Conservation (phyloP, 1,140 invertebrate species). For the Acromyrmex heyeri region DNA sequence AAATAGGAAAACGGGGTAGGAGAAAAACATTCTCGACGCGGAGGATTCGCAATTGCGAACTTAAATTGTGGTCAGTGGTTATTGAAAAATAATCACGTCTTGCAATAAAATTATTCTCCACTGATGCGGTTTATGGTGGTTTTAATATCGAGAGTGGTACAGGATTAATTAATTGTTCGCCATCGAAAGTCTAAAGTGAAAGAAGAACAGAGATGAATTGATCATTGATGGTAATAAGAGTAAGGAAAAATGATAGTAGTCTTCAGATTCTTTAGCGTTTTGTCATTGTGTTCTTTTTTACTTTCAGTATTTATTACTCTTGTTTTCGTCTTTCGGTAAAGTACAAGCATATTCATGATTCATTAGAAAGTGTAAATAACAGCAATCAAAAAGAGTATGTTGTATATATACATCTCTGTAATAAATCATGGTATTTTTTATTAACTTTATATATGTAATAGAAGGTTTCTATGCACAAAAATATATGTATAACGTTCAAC, state of each 20-base stretch:
- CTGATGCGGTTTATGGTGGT: neutral
- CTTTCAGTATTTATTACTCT: neutral
- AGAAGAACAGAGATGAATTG: neutral
- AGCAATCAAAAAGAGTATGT: neutral
- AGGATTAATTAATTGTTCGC: slow-evolving; percentile 4
- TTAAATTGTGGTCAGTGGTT: slow-evolving; percentile 35
- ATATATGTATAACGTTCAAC: neutral
- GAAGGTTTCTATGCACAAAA: slow-evolving; percentile 1
- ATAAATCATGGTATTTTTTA: slow-evolving; percentile 28
- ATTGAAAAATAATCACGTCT: slow-evolving; percentile 40
- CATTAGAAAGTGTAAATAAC: neutral
- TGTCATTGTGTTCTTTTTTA: neutral
- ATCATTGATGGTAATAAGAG: slow-evolving; percentile 1
- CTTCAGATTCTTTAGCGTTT: neutral
- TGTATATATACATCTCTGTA: neutral
- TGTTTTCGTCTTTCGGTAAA: neutral
- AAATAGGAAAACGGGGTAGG: slow-evolving; percentile 18
- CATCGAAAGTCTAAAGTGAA: neutral
- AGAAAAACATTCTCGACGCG: slow-evolving; percentile 27
- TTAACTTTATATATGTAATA: neutral
- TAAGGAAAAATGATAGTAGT: neutral
- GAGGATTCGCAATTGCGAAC: slow-evolving; percentile 1
- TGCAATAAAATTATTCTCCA: slow-evolving; percentile 41
- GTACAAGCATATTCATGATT: neutral
- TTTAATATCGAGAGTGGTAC: slow-evolving; percentile 25